Percentiles rank a stretch among this genome's conserved stretches.
Evolutionary conservation across 1,140 invertebrate genomes (phyloP).

Genomic region (Dolichoris vasculosae): DNA sequence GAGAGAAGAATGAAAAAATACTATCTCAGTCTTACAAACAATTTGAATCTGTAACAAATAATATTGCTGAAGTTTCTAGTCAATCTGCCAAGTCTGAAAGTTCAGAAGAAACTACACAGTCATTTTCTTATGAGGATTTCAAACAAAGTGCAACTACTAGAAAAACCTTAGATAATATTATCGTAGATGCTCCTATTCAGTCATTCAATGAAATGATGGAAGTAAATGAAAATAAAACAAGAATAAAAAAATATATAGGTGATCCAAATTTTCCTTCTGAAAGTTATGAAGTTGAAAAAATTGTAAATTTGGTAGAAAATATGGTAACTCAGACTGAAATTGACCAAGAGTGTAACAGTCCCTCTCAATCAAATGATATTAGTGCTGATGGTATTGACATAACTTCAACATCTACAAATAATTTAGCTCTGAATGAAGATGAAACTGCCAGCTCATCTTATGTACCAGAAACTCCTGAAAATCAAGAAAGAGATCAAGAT

Average conservation of each 20-base stretch:
- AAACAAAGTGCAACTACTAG: slow-evolving; percentile 63
- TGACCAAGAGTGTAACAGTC: slow-evolving; percentile 69
- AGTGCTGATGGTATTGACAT: slow-evolving; percentile 68
- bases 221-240: slow-evolving; percentile 58
- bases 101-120: slow-evolving; percentile 63
- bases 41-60: slow-evolving; percentile 55
- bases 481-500: slow-evolving; percentile 72
- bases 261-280: slow-evolving; percentile 70
- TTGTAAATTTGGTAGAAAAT: slow-evolving; percentile 62
- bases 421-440: slow-evolving; percentile 68
- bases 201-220: slow-evolving; percentile 68
- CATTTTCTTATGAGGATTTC: slow-evolving; percentile 63
- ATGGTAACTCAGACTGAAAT: slow-evolving; percentile 67
- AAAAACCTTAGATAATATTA: slow-evolving; percentile 55
- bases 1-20: slow-evolving; percentile 64
- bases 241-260: slow-evolving; percentile 58
- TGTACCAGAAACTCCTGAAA: slow-evolving; percentile 72
- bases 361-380: slow-evolving; percentile 71
- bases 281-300: slow-evolving; percentile 69
- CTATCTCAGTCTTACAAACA: slow-evolving; percentile 70
- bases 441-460: slow-evolving; percentile 72
- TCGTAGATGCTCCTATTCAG: slow-evolving; percentile 67
- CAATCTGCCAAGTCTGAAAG: slow-evolving; percentile 68
- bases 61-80: slow-evolving; percentile 64
- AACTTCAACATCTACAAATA: slow-evolving; percentile 65